Conservation (phyloP, 2,888 invertebrate species). For the Euplexia lucipara region DNA sequence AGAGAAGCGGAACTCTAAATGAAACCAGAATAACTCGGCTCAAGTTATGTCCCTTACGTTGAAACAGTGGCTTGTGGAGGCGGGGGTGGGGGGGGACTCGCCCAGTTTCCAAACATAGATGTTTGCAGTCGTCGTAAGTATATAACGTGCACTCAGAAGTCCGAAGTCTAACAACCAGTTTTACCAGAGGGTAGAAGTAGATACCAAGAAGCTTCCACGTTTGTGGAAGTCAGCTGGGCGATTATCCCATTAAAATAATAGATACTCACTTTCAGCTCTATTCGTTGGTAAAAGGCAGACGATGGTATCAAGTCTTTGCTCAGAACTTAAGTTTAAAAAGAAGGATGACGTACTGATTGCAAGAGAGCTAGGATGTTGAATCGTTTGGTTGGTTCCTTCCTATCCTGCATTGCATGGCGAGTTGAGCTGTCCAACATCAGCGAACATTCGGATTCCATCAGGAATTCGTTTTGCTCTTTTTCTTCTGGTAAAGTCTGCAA, state of each 20-base stretch:
- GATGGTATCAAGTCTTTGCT: too few relatives aligned
- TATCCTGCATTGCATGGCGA: constrained; percentile 69
- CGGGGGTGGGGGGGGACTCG: too few relatives aligned
- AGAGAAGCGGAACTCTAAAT: constrained; percentile 76
- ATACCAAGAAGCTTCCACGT: too few relatives aligned
- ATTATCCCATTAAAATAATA: too few relatives aligned
- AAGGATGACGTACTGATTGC: constrained; percentile 70
- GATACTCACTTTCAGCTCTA: too few relatives aligned
- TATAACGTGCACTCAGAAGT: too few relatives aligned
- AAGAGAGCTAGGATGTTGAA: constrained; percentile 73
- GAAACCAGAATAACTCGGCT: constrained; percentile 5
- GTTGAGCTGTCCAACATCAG: constrained; percentile 80
- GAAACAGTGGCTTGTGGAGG: neutral
- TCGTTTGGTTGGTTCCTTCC: constrained; percentile 65
- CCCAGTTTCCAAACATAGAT: neutral
- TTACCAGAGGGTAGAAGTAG: too few relatives aligned
- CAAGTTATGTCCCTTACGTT: neutral
- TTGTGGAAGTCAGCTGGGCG: too few relatives aligned
- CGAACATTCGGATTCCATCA: constrained; percentile 83
- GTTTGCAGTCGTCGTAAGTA: too few relatives aligned
- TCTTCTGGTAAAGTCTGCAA: constrained; percentile 75
- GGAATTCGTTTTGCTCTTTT: constrained; percentile 76
- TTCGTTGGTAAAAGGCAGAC: too few relatives aligned
- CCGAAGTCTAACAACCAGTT: too few relatives aligned
- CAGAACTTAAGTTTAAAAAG: neutral